Percentiles rank a stretch among this genome's conserved stretches.
phyloP scores from a whole-genome alignment of 2,113 vertebrate genomes.

The Gavia stellata region DNA sequence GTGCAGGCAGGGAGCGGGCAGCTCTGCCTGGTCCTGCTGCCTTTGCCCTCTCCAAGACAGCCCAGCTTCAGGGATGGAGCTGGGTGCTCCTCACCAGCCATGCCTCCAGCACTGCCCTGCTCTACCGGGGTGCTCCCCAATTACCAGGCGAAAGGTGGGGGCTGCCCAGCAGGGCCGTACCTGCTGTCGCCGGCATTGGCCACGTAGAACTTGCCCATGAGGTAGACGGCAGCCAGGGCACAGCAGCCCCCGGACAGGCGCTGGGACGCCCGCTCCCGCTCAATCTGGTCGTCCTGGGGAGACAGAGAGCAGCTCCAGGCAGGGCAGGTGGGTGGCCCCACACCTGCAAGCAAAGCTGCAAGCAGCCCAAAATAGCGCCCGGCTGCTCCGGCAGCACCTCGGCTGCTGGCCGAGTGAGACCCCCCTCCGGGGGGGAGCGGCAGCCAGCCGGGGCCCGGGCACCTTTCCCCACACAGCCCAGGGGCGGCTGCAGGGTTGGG shows the following conservation, averaged over 20 bases:
- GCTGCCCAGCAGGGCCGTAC: conserved; percentile 56
- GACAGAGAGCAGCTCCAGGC: not conserved
- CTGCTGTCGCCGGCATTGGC: conserved; percentile 98
- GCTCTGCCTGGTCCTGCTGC: not conserved
- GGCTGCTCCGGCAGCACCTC: not conserved
- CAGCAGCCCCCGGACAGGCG: conserved; percentile 90
- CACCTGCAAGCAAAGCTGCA: not conserved
- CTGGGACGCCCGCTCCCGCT: conserved; percentile 80
- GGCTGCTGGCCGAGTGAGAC: not conserved
- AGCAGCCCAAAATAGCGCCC: not conserved
- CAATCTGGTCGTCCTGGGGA: conserved; percentile 88
- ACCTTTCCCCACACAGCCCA: not conserved
- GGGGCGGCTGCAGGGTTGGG: not conserved
- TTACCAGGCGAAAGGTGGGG: rapidly evolving
- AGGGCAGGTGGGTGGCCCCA: not conserved
- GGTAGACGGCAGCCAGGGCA: conserved; percentile 85
- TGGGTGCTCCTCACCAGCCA: not conserved
- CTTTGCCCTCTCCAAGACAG: not conserved
- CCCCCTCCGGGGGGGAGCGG: not conserved
- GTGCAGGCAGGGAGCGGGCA: not conserved
- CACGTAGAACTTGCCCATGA: conserved; percentile 94
- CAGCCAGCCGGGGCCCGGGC: not conserved
- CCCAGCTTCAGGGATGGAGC: not conserved
- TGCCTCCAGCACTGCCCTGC: not conserved
- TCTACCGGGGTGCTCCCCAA: rapidly evolving